These are phyloP conservation scores for Hyposoter dolosus DNA, from an alignment of 2,888 invertebrate genomes.

Conservation along the genomic window DNA sequence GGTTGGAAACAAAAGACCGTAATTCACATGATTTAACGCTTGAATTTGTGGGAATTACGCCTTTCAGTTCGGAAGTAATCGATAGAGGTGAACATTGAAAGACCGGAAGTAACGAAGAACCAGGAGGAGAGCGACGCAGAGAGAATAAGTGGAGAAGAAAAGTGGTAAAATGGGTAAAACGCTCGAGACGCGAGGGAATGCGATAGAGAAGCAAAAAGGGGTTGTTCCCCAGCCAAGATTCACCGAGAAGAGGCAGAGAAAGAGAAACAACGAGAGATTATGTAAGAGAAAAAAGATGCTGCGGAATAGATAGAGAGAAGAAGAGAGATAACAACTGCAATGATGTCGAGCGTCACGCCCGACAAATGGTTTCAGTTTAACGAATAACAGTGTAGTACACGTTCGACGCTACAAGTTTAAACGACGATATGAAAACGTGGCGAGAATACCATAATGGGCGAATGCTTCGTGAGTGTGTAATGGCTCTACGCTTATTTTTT, in stretches of 20 bases:
- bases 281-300: conserved; percentile 17
- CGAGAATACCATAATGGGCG: conserved; percentile 62
- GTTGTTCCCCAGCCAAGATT: not conserved
- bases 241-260: conserved; percentile 3
- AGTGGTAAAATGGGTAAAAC: conserved; percentile 45
- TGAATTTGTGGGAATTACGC: conserved; percentile 6
- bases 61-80: conserved; percentile 5
- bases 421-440: conserved; percentile 69
- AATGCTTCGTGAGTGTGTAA: conserved; percentile 52
- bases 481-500: conserved; percentile 27
- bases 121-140: conserved; percentile 1
- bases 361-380: conserved; percentile 70
- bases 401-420: conserved; percentile 69
- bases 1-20: conserved; percentile 45
- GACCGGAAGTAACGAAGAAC: conserved; percentile 28
- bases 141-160: conserved; percentile 17
- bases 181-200: conserved; percentile 31
- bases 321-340: conserved; percentile 67
- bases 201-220: conserved; percentile 7
- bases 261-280: conserved; percentile 35
- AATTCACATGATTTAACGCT: not conserved
- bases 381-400: conserved; percentile 68
- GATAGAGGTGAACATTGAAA: conserved; percentile 26
- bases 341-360: conserved; percentile 70
- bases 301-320: conserved; percentile 14